Evolutionary conservation across 2,113 vertebrate genomes (phyloP), one percentile per base, ranked within the genome.

Genomic region (Gyps fulvus): DNA sequence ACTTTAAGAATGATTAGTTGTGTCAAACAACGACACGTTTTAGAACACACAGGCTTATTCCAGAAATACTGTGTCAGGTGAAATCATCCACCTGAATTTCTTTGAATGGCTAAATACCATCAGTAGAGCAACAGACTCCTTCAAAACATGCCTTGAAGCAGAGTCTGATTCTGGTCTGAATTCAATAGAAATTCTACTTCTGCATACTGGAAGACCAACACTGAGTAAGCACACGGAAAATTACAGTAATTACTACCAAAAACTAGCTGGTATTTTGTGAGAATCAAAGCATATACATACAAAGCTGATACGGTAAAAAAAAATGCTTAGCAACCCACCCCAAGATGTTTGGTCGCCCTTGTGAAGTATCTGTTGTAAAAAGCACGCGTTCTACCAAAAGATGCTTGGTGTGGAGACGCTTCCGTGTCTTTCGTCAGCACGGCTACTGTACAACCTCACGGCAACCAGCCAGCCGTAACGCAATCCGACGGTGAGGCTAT

Each of bases 271-370:
- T 13, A 17, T 36, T 59, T 34, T 66, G 32, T 40, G 61, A 89
- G 47, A 78, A n/a, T 74, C 47, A 58, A 49, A 49, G 17, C 45
- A 34, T 2, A 16, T 1, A 36, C 1, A 9, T 2, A 5, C 26
- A n/a, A 34, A 63, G 12, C 13, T 31, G 5, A 66, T 22, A 21
- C 1, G 1, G 22, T 18, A n/a, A 52, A 71, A 12, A 11, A 25
- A 25, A 55, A 45, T 3, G 9, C 27, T 52, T 14, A 25, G 31
- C 29, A 36, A 50, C 49, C 25, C 45, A 17, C 50, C 20, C 40
- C 0, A 23, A n/a, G n/a, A 20, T 4, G 29, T 11, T 1, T 0
- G 16, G 36, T 4, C 1, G 1, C 31, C 27, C 36, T 45, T 16
- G 72, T 23, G 40, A 58, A 25, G 36, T 1, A 11, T 27, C 45